Base-by-base conservation (phyloP, 1,140 invertebrate genomes). In the Heliconius himera region DNA sequence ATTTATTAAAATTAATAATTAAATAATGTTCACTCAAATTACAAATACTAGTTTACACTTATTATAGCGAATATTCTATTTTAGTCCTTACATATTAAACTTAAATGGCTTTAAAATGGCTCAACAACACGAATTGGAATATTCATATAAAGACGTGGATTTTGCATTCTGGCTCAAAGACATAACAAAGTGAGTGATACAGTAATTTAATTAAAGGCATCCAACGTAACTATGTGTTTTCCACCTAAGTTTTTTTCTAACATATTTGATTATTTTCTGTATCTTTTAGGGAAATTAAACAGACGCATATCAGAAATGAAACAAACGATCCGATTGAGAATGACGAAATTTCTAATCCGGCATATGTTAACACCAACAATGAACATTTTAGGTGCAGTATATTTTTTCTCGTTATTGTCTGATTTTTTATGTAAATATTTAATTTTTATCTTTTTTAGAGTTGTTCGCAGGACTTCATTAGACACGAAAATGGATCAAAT, bases 131-230 rank as follows among this genome's bases (percentile, higher is more conserved):
- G 85, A 84, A 78, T 79, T 84, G 81, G 86, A 88, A 77, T 88
- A 89, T 81, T 71, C 82, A 56, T 82, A 81, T 51, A 86, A 87
- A 56, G 88, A 93, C 73, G 83, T 76, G 49, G 88, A 90, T 78
- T 78, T 87, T 79, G 90, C 92, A 72, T 86, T 86, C 41, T 94
- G 94, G 93, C 89, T 95, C 73, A 90, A 93, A 84, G 92, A 94
- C 82, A 85, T 94, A 87, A 90, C 90, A 80, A 91, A 93, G 93
- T 95, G 18, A 75, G 74, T 60, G 33, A 1, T 66, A 66, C 11
- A 4, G 1, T 66, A 29, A 26, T 29, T 51, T 20, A 51, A 51
- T 51, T 51, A 51, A 51, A 51, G 16, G 8, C 49, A 51, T 51
- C 18, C 18, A 20, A 16, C 54, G 9, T 60, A 3, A 11, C n/a